Conservation (phyloP, 2,888 invertebrate species). For the Scaptomyza flava region DNA sequence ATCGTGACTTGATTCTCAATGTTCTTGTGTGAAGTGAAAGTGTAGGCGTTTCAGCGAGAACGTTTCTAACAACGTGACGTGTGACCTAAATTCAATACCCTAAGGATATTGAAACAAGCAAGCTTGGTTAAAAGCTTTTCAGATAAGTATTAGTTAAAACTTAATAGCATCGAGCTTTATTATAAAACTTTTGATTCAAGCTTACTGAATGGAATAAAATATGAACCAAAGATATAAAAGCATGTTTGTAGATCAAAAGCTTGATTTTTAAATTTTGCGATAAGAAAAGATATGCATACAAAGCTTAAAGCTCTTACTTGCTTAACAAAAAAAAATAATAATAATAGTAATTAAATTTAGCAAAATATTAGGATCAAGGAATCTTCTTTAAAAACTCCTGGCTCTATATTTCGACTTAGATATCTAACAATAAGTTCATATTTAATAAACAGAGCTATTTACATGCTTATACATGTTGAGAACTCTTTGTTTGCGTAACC, state of each 20-base stretch:
- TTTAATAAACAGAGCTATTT: not conserved
- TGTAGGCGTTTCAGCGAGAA: conserved; percentile 38
- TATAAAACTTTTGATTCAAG: too few relatives aligned
- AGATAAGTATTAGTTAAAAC: not conserved
- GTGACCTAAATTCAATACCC: not conserved
- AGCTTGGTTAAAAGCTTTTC: not conserved
- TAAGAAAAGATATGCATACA: too few relatives aligned
- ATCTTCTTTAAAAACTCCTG: not conserved
- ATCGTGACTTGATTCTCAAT: conserved; percentile 60
- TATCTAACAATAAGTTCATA: not conserved
- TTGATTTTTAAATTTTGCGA: too few relatives aligned
- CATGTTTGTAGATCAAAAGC: too few relatives aligned
- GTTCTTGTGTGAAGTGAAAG: conserved; percentile 51
- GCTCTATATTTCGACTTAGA: too few relatives aligned
- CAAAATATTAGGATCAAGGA: not conserved
- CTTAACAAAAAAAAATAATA: too few relatives aligned
- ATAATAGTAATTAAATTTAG: too few relatives aligned
- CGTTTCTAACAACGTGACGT: conserved; percentile 9
- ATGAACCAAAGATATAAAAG: too few relatives aligned
- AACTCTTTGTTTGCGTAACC: not conserved
- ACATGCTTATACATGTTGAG: not conserved
- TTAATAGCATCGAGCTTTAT: not conserved
- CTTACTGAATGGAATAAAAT: too few relatives aligned
- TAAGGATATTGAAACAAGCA: not conserved
- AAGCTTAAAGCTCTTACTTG: too few relatives aligned